Evolutionary conservation across 2,113 vertebrate species (phyloP), one percentile per base, ranked within the genome.

Genomic region (Corvus moneduloides): DNA sequence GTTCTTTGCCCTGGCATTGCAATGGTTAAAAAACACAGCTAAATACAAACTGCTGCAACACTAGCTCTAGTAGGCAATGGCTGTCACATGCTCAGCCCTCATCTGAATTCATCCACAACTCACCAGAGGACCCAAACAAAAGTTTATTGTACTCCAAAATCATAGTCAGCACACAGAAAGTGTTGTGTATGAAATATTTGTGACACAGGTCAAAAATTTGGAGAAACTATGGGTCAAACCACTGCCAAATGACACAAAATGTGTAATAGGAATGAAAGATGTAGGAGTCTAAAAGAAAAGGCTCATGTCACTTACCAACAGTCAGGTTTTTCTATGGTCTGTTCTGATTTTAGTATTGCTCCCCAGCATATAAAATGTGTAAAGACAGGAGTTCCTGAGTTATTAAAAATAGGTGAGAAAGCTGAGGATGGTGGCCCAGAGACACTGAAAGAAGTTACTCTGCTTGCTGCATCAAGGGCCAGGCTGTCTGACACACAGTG

Each of bases 231-330:
- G 48, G 32, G 64, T 75, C 58, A 82, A 44, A 56, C 17, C 41
- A 20, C 30, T 85, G 54, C 82, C 58, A 94, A 94, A 90, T 64
- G 55, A 61, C 82, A 95, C 66, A 78, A 43, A 79, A 73, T 56
- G 67, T 83, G 35, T 41, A 41, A 90, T 4, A 41, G 41, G 20
- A 56, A 64, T 62, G 48, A 87, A 84, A 82, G 71, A 75, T 32
- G 11, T 24, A 28, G 49, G n/a, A 49, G 19, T 33, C 14, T 33
- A 22, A 79, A 87, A 41, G 39, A 44, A 67, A 75, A 84, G 28
- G 26, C 26, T 93, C 66, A 32, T 13, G 16, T 79, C 72, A 49
- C n/a, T 59, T 69, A 63, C 11, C n/a, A 74, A 35, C 27, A 69
- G 15, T 55, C 35, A 51, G 30, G 27, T 54, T 94, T 93, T 58